Evolutionary conservation across 2,113 vertebrate genomes (phyloP).

Genomic region (Ptychochromis oligacanthus): DNA sequence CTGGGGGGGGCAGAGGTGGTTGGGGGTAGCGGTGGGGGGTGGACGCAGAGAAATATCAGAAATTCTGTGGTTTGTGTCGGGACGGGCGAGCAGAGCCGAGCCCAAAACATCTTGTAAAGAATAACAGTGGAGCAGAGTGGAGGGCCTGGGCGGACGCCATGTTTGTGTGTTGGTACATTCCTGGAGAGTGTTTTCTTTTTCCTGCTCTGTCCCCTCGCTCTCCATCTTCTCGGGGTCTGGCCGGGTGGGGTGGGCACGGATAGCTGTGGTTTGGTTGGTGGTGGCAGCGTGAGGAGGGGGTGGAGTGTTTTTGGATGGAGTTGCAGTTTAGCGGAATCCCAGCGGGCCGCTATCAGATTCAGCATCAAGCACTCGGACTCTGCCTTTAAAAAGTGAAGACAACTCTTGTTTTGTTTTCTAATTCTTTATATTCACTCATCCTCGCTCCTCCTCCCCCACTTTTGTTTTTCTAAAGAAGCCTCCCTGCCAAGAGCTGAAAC

Average conservation of each 20-base stretch:
- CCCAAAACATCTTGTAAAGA: conserved; percentile 74
- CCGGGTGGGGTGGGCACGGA: conserved; percentile 48
- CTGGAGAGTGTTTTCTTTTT: conserved; percentile 61
- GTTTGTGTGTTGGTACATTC: conserved; percentile 79
- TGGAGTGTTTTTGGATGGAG: conserved; percentile 25
- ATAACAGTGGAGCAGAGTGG: conserved; percentile 53
- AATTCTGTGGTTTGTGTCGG: conserved; percentile 70
- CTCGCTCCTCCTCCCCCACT: not conserved
- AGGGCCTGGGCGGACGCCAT: conserved; percentile 59
- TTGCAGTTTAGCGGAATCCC: conserved; percentile 33
- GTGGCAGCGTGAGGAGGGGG: conserved; percentile 21
- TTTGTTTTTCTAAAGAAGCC: conserved; percentile 59
- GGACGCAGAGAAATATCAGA: conserved; percentile 62
- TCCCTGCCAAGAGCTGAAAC: conserved; percentile 80
- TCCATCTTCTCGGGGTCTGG: conserved; percentile 8
- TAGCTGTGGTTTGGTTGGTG: conserved; percentile 64
- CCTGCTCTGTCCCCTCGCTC: conserved; percentile 47
- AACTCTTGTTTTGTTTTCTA: conserved; percentile 71
- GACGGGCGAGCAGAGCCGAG: conserved; percentile 54
- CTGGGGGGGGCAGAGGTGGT: not conserved
- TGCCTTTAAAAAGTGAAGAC: conserved; percentile 48
- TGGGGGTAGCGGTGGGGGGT: not conserved
- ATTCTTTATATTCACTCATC: conserved; percentile 44
- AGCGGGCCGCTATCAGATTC: conserved; percentile 28
- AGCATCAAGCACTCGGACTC: conserved; percentile 2